These are phyloP conservation scores for Zaprionus africanus DNA, from an alignment of 1,140 invertebrate genomes.

Conservation along the genomic window DNA sequence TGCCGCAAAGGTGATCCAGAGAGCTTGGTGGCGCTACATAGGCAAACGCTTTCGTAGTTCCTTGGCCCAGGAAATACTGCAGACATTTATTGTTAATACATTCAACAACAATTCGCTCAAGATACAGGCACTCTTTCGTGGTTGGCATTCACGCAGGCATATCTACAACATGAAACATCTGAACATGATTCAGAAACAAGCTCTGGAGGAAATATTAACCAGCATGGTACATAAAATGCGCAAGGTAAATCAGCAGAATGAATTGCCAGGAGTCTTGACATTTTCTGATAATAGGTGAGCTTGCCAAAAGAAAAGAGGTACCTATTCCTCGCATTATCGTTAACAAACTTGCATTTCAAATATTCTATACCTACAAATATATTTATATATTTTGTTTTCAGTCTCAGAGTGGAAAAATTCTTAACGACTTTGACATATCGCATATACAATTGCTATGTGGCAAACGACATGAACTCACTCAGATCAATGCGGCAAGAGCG, in stretches of 20 bases:
- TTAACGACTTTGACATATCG: constrained; percentile 8
- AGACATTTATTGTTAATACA: not conserved
- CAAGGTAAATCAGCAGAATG: constrained; percentile 19
- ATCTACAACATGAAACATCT: constrained; percentile 38
- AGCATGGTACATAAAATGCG: constrained; percentile 40
- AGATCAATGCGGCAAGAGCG: not conserved
- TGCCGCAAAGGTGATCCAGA: constrained; percentile 39
- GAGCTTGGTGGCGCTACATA: constrained; percentile 43
- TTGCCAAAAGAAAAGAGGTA: too few relatives aligned
- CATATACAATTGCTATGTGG: constrained; percentile 2
- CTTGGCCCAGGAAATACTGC: constrained; percentile 6
- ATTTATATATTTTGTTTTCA: too few relatives aligned
- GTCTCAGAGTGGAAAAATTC: not conserved
- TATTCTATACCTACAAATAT: too few relatives aligned
- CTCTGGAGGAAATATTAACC: constrained; percentile 33
- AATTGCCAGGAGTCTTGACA: constrained; percentile 36
- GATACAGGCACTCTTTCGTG: constrained; percentile 60
- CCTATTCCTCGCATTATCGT: too few relatives aligned
- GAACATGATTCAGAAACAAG: constrained; percentile 17
- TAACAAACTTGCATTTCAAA: too few relatives aligned
- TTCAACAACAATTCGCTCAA: constrained; percentile 17
- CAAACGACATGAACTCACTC: not conserved
- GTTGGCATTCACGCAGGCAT: constrained; percentile 53
- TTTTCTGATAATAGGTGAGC: constrained; percentile 2
- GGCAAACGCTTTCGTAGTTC: not conserved